phyloP scores from a whole-genome alignment of 1,140 invertebrate species.

The Microplitis mediator region DNA sequence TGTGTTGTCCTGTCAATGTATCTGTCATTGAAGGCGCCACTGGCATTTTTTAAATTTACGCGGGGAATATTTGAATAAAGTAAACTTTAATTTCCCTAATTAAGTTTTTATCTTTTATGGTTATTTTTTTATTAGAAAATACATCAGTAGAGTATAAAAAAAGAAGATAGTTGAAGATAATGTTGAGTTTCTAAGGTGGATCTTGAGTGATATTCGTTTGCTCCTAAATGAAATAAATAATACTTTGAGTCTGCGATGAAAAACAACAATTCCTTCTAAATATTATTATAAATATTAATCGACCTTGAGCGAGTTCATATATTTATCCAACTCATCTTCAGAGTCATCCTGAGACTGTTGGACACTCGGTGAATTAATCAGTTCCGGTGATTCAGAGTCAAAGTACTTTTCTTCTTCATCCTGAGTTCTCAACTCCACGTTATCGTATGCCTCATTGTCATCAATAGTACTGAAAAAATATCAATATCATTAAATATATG shows the following conservation, averaged over 20 bases:
- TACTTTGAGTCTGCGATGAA: constrained; percentile 25
- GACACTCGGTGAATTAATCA: constrained; percentile 47
- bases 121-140: background rate
- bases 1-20: background rate
- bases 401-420: constrained; percentile 92
- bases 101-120: background rate
- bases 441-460: constrained; percentile 80
- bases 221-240: constrained; percentile 50
- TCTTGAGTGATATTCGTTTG: constrained; percentile 33
- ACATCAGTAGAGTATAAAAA: background rate
- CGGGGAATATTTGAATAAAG: background rate
- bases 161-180: background rate
- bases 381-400: constrained; percentile 75
- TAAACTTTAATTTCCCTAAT: background rate
- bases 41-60: background rate
- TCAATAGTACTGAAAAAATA: constrained; percentile 67
- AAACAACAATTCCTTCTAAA: constrained; percentile 4
- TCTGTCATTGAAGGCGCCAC: background rate
- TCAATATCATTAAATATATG: constrained; percentile 12
- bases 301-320: constrained; percentile 67
- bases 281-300: constrained; percentile 45
- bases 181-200: background rate
- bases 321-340: constrained; percentile 76
- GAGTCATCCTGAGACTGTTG: constrained; percentile 56
- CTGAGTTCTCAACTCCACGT: constrained; percentile 69